Conservation (phyloP, 2,888 invertebrate species). For the Luffia ferchaultella region DNA sequence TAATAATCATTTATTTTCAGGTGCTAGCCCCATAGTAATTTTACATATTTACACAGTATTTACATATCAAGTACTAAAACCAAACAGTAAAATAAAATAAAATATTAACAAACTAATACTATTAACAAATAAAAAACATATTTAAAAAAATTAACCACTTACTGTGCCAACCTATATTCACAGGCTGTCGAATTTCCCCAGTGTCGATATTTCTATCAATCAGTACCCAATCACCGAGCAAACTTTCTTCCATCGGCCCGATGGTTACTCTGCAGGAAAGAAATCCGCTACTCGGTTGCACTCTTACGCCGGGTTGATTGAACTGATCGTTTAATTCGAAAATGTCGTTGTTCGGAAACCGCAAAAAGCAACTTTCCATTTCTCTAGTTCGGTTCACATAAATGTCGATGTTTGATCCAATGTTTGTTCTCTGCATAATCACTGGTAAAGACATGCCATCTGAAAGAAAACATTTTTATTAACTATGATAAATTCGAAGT, state of each 20-base stretch:
- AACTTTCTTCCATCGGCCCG: not conserved
- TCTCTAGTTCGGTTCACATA: constrained; percentile 9
- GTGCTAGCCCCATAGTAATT: no score
- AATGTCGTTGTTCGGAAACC: not conserved
- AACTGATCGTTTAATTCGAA: not conserved
- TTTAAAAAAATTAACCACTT: not conserved
- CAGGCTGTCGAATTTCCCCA: not conserved
- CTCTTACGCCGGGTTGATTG: constrained; percentile 5
- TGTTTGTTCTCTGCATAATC: constrained; percentile 3
- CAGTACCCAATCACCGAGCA: not conserved
- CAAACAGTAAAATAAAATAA: not conserved
- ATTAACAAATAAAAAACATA: not conserved
- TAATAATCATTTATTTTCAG: not conserved
- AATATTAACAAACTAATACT: not conserved
- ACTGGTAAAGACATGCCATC: not conserved
- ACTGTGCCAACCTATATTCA: not conserved
- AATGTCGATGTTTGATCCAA: constrained; percentile 7
- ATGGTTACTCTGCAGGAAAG: not conserved
- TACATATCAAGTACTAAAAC: no score
- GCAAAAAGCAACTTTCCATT: constrained; percentile 6
- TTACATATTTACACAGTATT: no score
- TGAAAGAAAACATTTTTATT: not conserved
- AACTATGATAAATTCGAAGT: not conserved
- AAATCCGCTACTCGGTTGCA: constrained; percentile 2
- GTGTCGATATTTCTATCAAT: not conserved